A percentile compares a stretch with the other conserved stretches of the same genome.
Conservation (phyloP, 2,113 vertebrate species). For the Odontophorus gujanensis region DNA sequence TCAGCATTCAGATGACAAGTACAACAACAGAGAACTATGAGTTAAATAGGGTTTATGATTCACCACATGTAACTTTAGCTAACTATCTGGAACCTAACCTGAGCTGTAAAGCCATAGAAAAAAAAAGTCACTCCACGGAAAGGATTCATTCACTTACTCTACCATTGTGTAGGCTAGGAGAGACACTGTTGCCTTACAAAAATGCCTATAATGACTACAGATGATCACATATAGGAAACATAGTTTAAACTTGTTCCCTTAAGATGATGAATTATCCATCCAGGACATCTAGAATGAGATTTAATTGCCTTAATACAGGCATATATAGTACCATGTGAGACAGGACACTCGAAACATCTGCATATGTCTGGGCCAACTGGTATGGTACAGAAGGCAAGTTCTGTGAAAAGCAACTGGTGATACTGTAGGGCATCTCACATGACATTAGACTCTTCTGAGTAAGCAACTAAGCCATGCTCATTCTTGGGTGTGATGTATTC, state of each 20-base stretch:
- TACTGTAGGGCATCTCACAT: neutral
- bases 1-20: neutral
- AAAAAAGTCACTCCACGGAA: neutral
- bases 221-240: neutral
- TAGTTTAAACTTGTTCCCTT: neutral
- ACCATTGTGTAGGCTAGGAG: neutral
- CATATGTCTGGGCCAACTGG: neutral
- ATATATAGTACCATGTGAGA: neutral
- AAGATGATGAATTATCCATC: neutral
- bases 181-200: neutral
- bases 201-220: neutral
- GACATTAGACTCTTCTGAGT: neutral
- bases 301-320: neutral
- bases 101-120: neutral
- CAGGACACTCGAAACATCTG: neutral
- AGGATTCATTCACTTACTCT: neutral
- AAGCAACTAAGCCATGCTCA: neutral
- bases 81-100: neutral
- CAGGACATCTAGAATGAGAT: neutral
- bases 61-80: neutral
- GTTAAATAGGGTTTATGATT: neutral
- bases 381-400: fast-evolving
- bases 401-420: neutral
- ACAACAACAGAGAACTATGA: neutral
- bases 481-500: neutral